Base-by-base conservation (phyloP, 2,113 vertebrate species). In the Tachysurus fulvidraco region DNA sequence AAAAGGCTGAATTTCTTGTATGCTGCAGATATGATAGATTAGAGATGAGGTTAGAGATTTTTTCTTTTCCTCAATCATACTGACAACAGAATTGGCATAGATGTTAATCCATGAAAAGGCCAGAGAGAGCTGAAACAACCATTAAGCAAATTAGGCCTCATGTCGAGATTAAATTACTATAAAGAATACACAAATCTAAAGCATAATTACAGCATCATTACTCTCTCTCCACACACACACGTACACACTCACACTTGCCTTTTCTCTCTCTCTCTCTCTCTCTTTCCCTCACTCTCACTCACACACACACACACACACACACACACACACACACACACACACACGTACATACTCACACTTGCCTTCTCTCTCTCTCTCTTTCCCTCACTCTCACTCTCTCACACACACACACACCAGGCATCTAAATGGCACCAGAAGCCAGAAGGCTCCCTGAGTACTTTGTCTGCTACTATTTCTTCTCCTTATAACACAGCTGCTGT, bases 361-460 rank as follows among this genome's bases (percentile, higher is more conserved):
- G 0, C 59, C 23, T 54, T 79, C 28, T 4, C 21, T 57, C 52
- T 79, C 13, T 79, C 76, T 78, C 46, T 77, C 73, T n/a, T 46
- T 21, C 57, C 60, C 65, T 74, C 79, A n/a, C 21, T 57, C 52
- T 79, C 13, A 57, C 76, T 55, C 74, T 52, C 73, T 7, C 46
- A 2, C 46, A 1, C 57, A 28, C 83, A 78, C 84, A 59, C 81
- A 52, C 14, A 78, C 8, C 36, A 30, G 88, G 84, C 84, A 73
- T 73, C 83, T 83, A 64, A 85, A 88, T 88, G 87, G 90, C 79
- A 84, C 90, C 74, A 82, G 83, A 84, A 83, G 81, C 1, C 86
- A 50, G 10, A 25, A 86, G 86, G 85, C 64, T 81, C 78, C 81
- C 89, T 81, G 88, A 86, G 88, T 89, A 86, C 87, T 85, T 62